Evolutionary conservation across 2,888 invertebrate genomes (phyloP), one percentile per base, ranked within the genome.

Genomic region (Neelides folsomi): DNA sequence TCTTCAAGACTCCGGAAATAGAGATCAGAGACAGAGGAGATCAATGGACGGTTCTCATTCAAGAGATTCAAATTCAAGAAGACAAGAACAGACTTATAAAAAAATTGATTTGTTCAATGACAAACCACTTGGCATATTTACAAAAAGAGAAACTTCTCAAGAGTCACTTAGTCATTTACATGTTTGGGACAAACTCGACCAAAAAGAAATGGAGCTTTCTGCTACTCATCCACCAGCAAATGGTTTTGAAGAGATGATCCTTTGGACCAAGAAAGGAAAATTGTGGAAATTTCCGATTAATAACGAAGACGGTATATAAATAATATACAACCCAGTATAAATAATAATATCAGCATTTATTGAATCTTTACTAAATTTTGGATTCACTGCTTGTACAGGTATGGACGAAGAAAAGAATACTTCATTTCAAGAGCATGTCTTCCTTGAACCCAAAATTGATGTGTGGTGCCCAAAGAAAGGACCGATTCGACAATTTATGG

Each of bases 221-320:
- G 73, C 79, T 0, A 76, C 79, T 0, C 82, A 82, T 68, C 82
- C 86, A 1, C 89, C 93, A 0, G 69, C 76, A 8, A 97, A 95
- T 73, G 83, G 83, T 67, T 94, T 88, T 70, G 85, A 97, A 70
- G 89, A 97, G 72, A 83, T 93, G 81, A 84, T 87, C 44, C 69
- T 79, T 48, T 94, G 93, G 94, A 97, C 97, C 0, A 81, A 90
- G 51, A 81, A 90, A 69, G 92, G 90, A 40, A 94, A 92, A 72
- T 71, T 95, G 12, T 98, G 97, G 97, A 80, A 82, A 60, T 98
- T 94, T 69, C 98, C 98, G 1, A 90, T 98, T 57, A 78, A 98
- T 70, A 98, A 98, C 74, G 97, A 98, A 72, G 86, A 88, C 76
- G 94, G 89, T 84, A 71, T 51, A 53, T 19, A 16, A 46, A 49